These are phyloP conservation scores for Thymallus thymallus DNA, from an alignment of 2,113 vertebrate species.

Conservation along the genomic window DNA sequence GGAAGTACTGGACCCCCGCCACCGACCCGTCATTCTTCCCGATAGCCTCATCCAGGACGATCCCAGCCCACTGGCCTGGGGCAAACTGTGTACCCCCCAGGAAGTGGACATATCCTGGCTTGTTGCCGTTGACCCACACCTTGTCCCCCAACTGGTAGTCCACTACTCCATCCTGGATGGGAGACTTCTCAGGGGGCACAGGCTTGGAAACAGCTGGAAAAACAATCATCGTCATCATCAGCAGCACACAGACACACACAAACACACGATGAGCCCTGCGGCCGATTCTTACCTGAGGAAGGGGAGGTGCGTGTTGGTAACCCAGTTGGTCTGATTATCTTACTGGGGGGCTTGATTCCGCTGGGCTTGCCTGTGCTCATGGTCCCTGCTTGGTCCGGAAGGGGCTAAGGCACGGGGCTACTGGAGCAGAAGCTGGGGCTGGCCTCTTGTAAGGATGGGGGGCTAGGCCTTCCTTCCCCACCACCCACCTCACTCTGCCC, in stretches of 20 bases:
- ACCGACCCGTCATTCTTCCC: conserved; percentile 97
- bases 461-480: conserved; percentile 47
- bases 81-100: conserved; percentile 96
- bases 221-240: too few relatives aligned
- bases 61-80: conserved; percentile 96
- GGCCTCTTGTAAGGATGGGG: conserved; percentile 27
- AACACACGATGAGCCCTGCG: background rate
- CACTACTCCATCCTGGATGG: conserved; percentile 79
- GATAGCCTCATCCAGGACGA: conserved; percentile 92
- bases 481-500: conserved; percentile 24
- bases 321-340: conserved; percentile 80
- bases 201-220: conserved; percentile 72
- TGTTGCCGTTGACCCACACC: conserved; percentile 98
- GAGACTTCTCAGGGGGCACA: conserved; percentile 67
- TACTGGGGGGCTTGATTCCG: conserved; percentile 92
- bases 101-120: conserved; percentile 91
- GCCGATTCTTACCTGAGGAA: conserved; percentile 68
- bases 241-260: conserved; percentile 26
- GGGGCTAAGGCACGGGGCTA: conserved; percentile 36
- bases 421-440: background rate
- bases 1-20: conserved; percentile 93
- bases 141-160: conserved; percentile 88
- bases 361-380: conserved; percentile 94
- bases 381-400: conserved; percentile 51
- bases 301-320: conserved; percentile 73